Base-by-base conservation (phyloP, 2,113 vertebrate genomes). In the Cyanoderma ruficeps region DNA sequence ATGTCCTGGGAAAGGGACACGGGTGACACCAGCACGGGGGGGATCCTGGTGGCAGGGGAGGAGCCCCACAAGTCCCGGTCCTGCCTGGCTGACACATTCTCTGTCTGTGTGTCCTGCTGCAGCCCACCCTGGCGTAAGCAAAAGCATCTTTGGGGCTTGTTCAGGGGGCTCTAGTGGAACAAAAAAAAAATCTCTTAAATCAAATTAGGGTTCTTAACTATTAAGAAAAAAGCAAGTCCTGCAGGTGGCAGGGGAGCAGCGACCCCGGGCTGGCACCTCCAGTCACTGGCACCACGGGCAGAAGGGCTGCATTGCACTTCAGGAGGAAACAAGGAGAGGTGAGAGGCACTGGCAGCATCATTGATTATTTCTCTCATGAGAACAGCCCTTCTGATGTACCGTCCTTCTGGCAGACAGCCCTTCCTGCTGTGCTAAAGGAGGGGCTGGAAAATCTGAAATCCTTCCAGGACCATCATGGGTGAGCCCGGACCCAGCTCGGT, bases 261-360 rank as follows among this genome's bases (percentile, higher is more conserved):
- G 24, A 22, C 35, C 63, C 65, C 1, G 1, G 63, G 18, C 84
- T 83, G 53, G 87, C 71, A 39, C 87, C 79, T 42, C 42, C 10
- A 4, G 68, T 39, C 90, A 35, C 63, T 31, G 59, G 89, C 91
- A 52, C 35, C 55, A 9, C 3, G 7, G 60, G 18, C 78, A 44
- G 52, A 31, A 33, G 70, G 68, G 80, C 90, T 46, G 84, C 13
- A 16, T 8, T 55, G 83, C 79, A 30, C 60, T 67, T 56, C 22
- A 4, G 93, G 52, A 39, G 93, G 70, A 4, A 65, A 8, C 49
- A 4, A 15, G 71, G 30, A 46, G 11, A 11, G 64, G 60, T 6
- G 69, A 59, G 93, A 96, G 95, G 94, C 91, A 96, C 95, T 89
- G 94, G 89, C 93, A 80, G 42, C 80, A 10, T 22, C 63, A 5